Evolutionary conservation across 2,797 vertebrate genomes (phyloP).

Genomic region (Tenualosa thibaudeaui): DNA sequence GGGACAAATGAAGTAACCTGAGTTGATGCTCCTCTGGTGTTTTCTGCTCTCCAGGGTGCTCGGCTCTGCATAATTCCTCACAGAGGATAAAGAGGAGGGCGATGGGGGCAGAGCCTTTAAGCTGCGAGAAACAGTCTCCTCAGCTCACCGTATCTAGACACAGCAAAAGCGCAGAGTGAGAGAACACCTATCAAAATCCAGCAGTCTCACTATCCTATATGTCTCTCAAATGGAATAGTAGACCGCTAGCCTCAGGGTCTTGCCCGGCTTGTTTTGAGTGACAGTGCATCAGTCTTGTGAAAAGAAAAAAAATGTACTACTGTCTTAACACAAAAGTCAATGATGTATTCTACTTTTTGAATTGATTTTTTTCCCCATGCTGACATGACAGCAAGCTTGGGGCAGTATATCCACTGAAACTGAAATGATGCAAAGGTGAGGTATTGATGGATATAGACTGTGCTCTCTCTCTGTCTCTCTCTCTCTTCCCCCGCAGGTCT

Average conservation of each 20-base stretch:
- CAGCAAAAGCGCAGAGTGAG: conserved; percentile 76
- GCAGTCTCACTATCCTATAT: not conserved
- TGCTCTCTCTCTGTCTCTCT: conserved; percentile 21
- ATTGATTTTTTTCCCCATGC: conserved; percentile 8
- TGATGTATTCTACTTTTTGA: not conserved
- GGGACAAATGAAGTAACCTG: too few relatives aligned
- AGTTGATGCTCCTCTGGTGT: not conserved
- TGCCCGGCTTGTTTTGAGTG: conserved; percentile 1
- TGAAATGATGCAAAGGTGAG: not conserved
- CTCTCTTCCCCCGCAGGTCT: conserved; percentile 60
- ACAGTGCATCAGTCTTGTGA: not conserved
- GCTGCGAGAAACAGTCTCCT: conserved; percentile 56
- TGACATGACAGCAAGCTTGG: conserved; percentile 7
- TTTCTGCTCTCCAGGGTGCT: conserved; percentile 53
- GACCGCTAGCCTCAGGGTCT: not conserved
- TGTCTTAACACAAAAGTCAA: not conserved
- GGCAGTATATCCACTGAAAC: not conserved
- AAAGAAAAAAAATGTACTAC: not conserved
- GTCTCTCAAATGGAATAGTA: not conserved
- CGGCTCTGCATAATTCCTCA: conserved; percentile 55
- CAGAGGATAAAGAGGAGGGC: conserved; percentile 64
- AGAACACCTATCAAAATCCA: conserved; percentile 29
- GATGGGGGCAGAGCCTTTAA: conserved; percentile 68
- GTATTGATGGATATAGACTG: conserved; percentile 12
- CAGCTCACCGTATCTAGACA: conserved; percentile 62